Conservation (phyloP, 2,888 invertebrate genomes). For the Chalcis sispes region DNA sequence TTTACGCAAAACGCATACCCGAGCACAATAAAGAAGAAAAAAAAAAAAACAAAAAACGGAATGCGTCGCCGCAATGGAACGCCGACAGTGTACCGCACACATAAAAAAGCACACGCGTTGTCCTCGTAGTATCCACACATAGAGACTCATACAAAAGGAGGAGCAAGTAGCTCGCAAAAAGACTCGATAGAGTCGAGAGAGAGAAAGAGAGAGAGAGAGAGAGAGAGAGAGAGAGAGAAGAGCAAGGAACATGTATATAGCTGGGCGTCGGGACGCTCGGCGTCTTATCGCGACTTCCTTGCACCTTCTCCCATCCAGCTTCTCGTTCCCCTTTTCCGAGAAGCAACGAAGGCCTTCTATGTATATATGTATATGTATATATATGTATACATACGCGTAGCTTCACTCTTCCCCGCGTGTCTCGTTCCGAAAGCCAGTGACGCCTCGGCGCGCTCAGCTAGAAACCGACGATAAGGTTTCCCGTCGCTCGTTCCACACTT, state of each 20-base stretch:
- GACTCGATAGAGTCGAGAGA: conserved; percentile 46
- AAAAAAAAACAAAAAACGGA: conserved; percentile 29
- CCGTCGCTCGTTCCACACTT: conserved; percentile 56
- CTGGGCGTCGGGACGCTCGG: neutral
- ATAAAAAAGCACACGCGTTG: conserved; percentile 27
- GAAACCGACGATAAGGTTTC: conserved; percentile 75
- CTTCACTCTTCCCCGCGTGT: conserved; percentile 48
- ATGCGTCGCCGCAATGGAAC: too few species aligned
- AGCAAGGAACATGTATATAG: conserved; percentile 27
- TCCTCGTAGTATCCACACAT: neutral
- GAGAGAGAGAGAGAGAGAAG: conserved; percentile 21
- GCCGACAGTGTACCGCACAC: too few species aligned
- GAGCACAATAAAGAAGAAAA: conserved; percentile 52
- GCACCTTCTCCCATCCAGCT: conserved; percentile 58
- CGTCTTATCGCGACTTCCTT: conserved; percentile 52
- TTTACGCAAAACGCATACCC: too few species aligned
- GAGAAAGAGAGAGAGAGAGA: neutral
- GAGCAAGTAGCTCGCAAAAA: conserved; percentile 53
- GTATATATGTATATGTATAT: too few species aligned
- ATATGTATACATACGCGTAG: too few species aligned
- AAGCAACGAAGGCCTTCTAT: too few species aligned
- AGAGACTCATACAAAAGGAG: conserved; percentile 13
- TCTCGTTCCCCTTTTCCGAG: conserved; percentile 57
- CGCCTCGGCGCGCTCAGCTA: conserved; percentile 73
- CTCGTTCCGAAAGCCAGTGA: conserved; percentile 70